These are phyloP conservation scores for Dipus sagitta DNA, from an alignment of 2,797 vertebrate species.

Conservation along the genomic window DNA sequence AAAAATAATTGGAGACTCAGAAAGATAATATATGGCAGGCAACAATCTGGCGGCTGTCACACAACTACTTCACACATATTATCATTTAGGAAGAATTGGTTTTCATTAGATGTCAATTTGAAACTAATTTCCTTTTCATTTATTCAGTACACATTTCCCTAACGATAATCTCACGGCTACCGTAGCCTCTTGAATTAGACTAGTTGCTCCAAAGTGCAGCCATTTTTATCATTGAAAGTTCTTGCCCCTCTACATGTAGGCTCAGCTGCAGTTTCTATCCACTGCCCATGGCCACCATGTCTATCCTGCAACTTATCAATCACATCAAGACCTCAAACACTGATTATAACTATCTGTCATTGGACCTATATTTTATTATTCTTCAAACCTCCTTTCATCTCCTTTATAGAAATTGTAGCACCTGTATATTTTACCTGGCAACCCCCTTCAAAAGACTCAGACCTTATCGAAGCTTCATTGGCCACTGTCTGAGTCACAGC, in stretches of 20 bases:
- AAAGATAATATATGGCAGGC: neutral
- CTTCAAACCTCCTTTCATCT: constrained; percentile 61
- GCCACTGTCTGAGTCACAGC: constrained; percentile 59
- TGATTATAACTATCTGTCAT: constrained; percentile 64
- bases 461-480: constrained; percentile 60
- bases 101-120: neutral
- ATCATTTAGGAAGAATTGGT: neutral
- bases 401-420: constrained; percentile 22
- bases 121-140: constrained; percentile 43
- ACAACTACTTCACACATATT: neutral
- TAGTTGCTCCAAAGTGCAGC: neutral
- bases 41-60: neutral
- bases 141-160: constrained; percentile 24
- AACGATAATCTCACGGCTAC: neutral
- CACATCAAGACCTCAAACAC: constrained; percentile 36
- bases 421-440: constrained; percentile 63
- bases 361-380: constrained; percentile 28
- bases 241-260: neutral
- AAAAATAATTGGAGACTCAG: neutral
- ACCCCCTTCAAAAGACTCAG: constrained; percentile 67
- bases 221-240: constrained; percentile 17
- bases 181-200: constrained; percentile 31
- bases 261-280: neutral
- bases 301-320: constrained; percentile 32
- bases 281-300: neutral